These are phyloP conservation scores for Actinia equina DNA, from an alignment of 64 coral and sea anemone species.

Conservation along the genomic window DNA sequence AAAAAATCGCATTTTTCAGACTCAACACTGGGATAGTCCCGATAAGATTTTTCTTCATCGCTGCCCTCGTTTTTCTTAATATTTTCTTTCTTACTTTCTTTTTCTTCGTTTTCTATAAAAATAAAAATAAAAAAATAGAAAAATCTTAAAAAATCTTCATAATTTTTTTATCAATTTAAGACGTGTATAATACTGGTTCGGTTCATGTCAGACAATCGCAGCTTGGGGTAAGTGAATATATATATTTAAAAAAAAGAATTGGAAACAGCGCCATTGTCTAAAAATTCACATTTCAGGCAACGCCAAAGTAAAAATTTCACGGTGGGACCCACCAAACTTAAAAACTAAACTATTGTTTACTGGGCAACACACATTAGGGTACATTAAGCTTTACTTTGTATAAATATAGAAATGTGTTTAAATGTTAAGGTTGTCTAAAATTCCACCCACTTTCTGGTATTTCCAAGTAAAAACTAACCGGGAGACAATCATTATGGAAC, in stretches of 20 bases:
- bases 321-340: not conserved
- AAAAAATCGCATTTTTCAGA: conserved; percentile 29
- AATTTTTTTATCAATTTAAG: not conserved
- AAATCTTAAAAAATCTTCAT: not conserved
- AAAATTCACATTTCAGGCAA: not conserved
- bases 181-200: not conserved
- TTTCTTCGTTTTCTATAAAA: conserved; percentile 45
- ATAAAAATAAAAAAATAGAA: not conserved
- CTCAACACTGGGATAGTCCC: not conserved
- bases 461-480: not conserved
- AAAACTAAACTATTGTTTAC: not conserved
- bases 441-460: conserved; percentile 13
- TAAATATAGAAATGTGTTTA: not conserved
- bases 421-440: not conserved
- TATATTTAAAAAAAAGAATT: not conserved
- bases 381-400: not conserved
- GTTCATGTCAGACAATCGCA: not conserved
- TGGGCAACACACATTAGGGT: not conserved
- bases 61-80: conserved; percentile 28
- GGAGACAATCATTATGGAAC: not conserved
- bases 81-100: conserved; percentile 55
- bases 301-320: not conserved
- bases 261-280: not conserved
- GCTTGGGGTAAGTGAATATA: not conserved
- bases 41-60: not conserved